Evolutionary conservation across 2,888 invertebrate genomes (phyloP), one percentile per base, ranked within the genome.

Genomic region (Luffia ferchaultella): DNA sequence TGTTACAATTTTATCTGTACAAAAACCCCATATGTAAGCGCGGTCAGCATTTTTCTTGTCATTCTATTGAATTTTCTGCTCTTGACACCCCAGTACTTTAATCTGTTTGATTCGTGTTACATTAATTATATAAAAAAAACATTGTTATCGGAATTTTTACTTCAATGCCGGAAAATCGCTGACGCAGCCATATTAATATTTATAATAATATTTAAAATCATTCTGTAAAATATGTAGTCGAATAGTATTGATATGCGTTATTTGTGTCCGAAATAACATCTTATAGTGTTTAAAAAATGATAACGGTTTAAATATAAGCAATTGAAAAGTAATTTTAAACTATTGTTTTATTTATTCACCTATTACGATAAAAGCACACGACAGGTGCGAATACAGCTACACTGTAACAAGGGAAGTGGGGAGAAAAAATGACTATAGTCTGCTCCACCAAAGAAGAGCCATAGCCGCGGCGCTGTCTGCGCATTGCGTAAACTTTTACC

Each of bases 221-320:
- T 41, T 48, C 42, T n/a, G 40, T 48, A 42, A 30, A n/a, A 18
- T 48, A 41, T 48, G 48, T 48, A 48, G 41, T 40, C 18, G 17
- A 18, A 18, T 30, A 40, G 18, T 47, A 47, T 30, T 30, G 17
- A 47, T 20, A 20, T 16, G 18, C n/a, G 30, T 16, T 40, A 20
- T 16, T 40, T 41, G 40, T 42, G 41, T 49, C 42, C 16, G 42
- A 42, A 7, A 42, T 30, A 47, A 15, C 16, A 19, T 42, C 41
- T 19, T 7, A 40, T 20, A 18, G 16, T 20, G 42, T 42, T n/a
- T 5, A 42, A 42, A 49, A 20, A 16, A 49, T 20, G 16, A n/a
- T 78, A 79, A 75, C 68, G 73, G 79, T 79, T 76, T 63, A 52
- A 77, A 76, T 77, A 76, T 67, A 80, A 70, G 78, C 76, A 80